Conservation (phyloP, 2,113 vertebrate genomes). For the Litocranius walleri region DNA sequence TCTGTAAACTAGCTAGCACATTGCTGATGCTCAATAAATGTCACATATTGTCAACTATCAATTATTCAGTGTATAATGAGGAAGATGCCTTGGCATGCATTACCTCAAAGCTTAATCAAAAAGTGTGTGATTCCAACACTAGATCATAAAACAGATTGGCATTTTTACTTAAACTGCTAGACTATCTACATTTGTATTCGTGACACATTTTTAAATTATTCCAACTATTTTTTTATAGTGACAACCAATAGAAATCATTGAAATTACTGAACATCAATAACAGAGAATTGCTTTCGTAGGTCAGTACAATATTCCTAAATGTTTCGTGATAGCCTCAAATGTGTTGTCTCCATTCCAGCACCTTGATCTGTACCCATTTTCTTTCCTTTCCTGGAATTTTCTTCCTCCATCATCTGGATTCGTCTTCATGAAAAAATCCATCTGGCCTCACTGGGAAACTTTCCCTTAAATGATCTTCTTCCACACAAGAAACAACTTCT, state of each 20-base stretch:
- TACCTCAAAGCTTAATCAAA: constrained; percentile 7
- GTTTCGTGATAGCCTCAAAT: not conserved
- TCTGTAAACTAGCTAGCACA: constrained; percentile 20
- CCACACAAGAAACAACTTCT: not conserved
- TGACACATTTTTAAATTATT: constrained; percentile 21
- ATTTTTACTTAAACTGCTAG: constrained; percentile 36
- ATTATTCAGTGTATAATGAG: constrained; percentile 56
- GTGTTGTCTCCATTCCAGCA: not conserved
- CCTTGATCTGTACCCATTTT: not conserved
- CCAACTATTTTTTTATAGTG: not conserved
- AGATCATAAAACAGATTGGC: not conserved
- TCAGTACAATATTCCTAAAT: not conserved
- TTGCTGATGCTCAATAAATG: constrained; percentile 43
- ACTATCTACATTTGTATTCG: constrained; percentile 4
- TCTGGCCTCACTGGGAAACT: not conserved
- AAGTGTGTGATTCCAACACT: not conserved
- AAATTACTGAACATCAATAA: not conserved
- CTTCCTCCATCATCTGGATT: not conserved
- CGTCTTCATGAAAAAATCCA: not conserved
- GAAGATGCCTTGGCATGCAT: not conserved
- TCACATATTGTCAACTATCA: constrained; percentile 54
- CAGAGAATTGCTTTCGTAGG: not conserved
- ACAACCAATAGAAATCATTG: not conserved
- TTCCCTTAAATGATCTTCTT: not conserved
- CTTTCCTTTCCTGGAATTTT: not conserved